Conservation (phyloP, 2,888 invertebrate genomes). For the Anagyrus pseudococci region DNA sequence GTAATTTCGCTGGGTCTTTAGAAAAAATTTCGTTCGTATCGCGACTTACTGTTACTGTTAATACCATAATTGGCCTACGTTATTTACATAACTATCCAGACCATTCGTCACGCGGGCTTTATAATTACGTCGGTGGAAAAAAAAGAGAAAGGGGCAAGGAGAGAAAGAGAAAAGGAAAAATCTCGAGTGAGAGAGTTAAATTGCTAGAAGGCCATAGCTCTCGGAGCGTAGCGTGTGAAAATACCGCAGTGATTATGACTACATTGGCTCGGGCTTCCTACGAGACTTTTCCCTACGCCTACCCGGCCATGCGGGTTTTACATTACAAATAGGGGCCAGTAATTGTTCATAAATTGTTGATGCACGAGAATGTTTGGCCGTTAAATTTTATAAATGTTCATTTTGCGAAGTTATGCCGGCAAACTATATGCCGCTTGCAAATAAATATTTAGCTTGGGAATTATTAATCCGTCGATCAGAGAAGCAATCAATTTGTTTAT, state of each 20-base stretch:
- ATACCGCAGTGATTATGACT: slow-evolving; percentile 52
- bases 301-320: slow-evolving; percentile 17
- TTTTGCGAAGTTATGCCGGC: slow-evolving; percentile 16
- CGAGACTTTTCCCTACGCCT: slow-evolving; percentile 8
- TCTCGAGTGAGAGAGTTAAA: slow-evolving; percentile 25
- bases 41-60: not conserved
- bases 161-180: slow-evolving; percentile 3
- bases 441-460: slow-evolving; percentile 30
- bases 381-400: slow-evolving; percentile 27
- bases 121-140: no score
- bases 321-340: slow-evolving; percentile 24
- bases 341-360: slow-evolving; percentile 25
- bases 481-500: slow-evolving; percentile 20
- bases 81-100: no score
- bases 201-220: slow-evolving; percentile 40
- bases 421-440: slow-evolving; percentile 10
- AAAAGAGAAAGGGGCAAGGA: slow-evolving; percentile 20
- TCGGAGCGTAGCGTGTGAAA: slow-evolving; percentile 48
- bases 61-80: not conserved
- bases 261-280: slow-evolving; percentile 40
- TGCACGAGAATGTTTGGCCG: slow-evolving; percentile 11
- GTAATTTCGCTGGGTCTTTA: no score
- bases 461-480: slow-evolving; percentile 25
- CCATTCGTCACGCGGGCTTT: no score
- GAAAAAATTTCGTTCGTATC: slow-evolving; percentile 1